A percentile compares a stretch with the other conserved stretches of the same genome.
phyloP scores from a whole-genome alignment of 2,797 vertebrate species.

The Scomberomorus guttatus region DNA sequence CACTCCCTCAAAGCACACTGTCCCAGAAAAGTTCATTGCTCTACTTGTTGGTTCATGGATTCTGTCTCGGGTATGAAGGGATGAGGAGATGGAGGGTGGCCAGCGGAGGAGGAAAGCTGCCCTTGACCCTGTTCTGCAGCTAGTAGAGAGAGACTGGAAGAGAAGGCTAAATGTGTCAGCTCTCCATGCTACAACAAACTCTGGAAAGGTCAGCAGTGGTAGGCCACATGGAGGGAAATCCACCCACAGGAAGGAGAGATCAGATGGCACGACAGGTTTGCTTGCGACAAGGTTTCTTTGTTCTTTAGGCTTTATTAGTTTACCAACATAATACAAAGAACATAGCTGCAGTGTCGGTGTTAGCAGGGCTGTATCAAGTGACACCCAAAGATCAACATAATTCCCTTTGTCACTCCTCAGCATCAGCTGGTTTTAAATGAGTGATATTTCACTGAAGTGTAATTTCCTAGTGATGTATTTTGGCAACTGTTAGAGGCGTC shows the following conservation, averaged over 20 bases:
- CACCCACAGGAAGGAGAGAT: slow-evolving; percentile 57
- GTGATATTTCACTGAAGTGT: not conserved
- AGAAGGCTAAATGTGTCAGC: slow-evolving; percentile 56
- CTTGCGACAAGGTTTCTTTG: slow-evolving; percentile 32
- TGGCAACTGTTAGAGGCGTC: not conserved
- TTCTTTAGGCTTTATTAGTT: slow-evolving; percentile 45
- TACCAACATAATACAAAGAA: slow-evolving; percentile 22
- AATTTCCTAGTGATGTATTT: not conserved
- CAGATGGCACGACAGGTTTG: slow-evolving; percentile 52
- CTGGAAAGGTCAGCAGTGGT: slow-evolving; percentile 54
- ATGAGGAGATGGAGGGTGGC: slow-evolving; percentile 66
- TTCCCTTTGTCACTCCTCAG: not conserved
- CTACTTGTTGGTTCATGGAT: slow-evolving; percentile 71
- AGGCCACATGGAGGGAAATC: slow-evolving; percentile 35
- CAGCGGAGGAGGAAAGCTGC: slow-evolving; percentile 67
- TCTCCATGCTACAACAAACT: slow-evolving; percentile 32
- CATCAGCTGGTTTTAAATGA: not conserved
- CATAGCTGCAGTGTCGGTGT: not conserved
- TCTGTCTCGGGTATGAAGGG: slow-evolving; percentile 61
- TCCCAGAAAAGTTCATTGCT: slow-evolving; percentile 80
- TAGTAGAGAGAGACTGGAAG: slow-evolving; percentile 32
- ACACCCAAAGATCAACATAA: not conserved
- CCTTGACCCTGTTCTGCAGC: slow-evolving; percentile 76
- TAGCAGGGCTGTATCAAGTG: not conserved
- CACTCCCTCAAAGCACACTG: slow-evolving; percentile 47